A percentile compares a stretch with the other conserved stretches of the same genome.
Evolutionary conservation across 2,888 invertebrate species (phyloP).

Genomic region (Xestia ashworthii): DNA sequence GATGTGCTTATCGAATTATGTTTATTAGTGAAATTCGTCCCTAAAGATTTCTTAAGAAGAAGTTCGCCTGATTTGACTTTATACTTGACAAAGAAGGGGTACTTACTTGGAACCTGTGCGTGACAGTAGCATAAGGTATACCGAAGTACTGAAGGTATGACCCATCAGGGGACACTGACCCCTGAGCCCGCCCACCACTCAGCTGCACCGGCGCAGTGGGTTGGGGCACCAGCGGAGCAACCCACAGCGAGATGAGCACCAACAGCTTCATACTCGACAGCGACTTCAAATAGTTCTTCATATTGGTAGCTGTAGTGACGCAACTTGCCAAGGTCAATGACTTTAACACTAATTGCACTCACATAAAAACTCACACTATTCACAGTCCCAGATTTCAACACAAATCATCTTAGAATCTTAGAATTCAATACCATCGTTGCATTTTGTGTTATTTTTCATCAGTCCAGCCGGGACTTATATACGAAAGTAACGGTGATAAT

Average conservation of each 20-base stretch:
- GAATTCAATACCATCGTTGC: neutral
- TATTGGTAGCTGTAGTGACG: constrained; percentile 4
- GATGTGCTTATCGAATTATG: neutral
- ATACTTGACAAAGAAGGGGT: neutral
- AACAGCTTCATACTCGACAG: constrained; percentile 73
- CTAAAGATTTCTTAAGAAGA: neutral
- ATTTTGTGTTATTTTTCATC: neutral
- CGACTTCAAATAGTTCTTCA: constrained; percentile 53
- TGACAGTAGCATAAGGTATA: constrained; percentile 80
- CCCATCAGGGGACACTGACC: constrained; percentile 76
- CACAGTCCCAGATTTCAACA: neutral
- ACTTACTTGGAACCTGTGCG: constrained; percentile 80
- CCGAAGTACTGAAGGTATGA: constrained; percentile 76
- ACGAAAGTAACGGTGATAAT: neutral
- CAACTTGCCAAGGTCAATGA: neutral
- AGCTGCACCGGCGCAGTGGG: constrained; percentile 76
- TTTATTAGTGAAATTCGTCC: neutral
- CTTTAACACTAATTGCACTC: neutral
- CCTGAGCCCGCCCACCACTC: constrained; percentile 75
- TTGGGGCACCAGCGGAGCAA: constrained; percentile 77
- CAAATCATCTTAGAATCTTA: constrained; percentile 6
- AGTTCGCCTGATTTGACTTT: neutral
- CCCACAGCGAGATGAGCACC: constrained; percentile 81
- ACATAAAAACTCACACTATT: neutral
- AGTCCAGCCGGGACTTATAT: neutral